Conservation (phyloP, 2,888 invertebrate species). For the Masnerella sp. region DNA sequence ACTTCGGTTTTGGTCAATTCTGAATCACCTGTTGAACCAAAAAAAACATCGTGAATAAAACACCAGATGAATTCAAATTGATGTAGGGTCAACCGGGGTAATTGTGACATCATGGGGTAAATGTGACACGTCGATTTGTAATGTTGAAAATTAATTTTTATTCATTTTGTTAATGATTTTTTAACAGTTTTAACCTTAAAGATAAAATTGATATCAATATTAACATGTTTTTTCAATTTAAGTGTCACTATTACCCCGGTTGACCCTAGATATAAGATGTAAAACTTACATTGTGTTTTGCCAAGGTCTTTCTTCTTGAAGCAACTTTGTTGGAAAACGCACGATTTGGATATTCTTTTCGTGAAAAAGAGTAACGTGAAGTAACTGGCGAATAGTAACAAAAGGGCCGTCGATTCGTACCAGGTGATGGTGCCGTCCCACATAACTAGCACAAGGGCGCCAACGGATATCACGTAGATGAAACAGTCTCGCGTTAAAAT, state of each 20-base stretch:
- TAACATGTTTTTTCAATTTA: too few relatives aligned
- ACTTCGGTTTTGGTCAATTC: constrained; percentile 61
- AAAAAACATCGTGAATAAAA: too few relatives aligned
- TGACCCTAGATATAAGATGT: too few relatives aligned
- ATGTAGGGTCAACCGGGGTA: too few relatives aligned
- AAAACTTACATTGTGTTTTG: constrained; percentile 29
- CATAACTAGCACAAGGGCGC: constrained; percentile 84
- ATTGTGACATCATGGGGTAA: too few relatives aligned
- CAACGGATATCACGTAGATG: constrained; percentile 87
- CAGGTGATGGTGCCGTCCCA: constrained; percentile 89
- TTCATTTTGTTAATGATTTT: too few relatives aligned
- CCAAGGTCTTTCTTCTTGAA: constrained; percentile 40
- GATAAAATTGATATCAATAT: too few relatives aligned
- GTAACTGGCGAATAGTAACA: constrained; percentile 86
- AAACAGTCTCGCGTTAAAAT: constrained; percentile 89
- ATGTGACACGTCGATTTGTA: too few relatives aligned
- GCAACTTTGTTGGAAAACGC: constrained; percentile 19
- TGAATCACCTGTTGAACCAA: constrained; percentile 11
- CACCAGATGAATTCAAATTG: too few relatives aligned
- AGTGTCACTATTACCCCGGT: too few relatives aligned
- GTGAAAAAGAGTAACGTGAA: constrained; percentile 83
- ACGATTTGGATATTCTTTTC: constrained; percentile 60
- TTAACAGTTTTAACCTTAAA: too few relatives aligned
- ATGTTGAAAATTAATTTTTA: too few relatives aligned
- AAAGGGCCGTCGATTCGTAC: constrained; percentile 87